phyloP scores from a whole-genome alignment of 92 coral and sea anemone genomes.

The Parazoanthus darwini region DNA sequence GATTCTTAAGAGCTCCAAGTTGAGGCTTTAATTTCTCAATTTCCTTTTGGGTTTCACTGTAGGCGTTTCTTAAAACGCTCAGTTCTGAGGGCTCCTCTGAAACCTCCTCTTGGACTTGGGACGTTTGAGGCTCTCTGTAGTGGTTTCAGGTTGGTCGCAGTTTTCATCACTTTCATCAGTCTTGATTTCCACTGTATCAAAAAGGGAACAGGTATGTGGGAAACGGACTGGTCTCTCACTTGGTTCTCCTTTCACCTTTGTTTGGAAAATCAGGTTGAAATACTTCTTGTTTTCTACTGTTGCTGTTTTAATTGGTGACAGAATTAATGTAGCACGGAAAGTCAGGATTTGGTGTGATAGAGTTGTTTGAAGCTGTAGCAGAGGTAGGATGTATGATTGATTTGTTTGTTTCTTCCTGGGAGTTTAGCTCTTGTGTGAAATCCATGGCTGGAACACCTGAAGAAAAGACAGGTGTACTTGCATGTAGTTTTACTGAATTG shows the following conservation, averaged over 20 bases:
- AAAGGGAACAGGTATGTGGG: no score
- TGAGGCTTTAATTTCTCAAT: no score
- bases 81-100: no score
- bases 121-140: no score
- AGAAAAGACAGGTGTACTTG: neutral
- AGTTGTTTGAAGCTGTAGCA: neutral
- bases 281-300: conserved; percentile 18
- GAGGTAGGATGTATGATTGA: conserved; percentile 1
- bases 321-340: neutral
- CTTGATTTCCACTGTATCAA: no score
- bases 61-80: no score
- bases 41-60: no score
- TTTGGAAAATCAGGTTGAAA: conserved; percentile 16
- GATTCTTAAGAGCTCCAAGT: no score
- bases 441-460: conserved; percentile 19
- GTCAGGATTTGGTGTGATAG: conserved; percentile 7
- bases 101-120: no score
- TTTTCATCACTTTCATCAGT: no score
- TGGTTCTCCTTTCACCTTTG: conserved; percentile 18
- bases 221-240: conserved; percentile 15
- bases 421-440: neutral
- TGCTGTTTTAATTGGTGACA: conserved; percentile 25
- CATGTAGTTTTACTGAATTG: no score
- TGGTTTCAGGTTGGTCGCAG: no score
- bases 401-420: neutral